Conservation (phyloP, 2,797 vertebrate genomes). For the Enteromius trimaculatus region DNA sequence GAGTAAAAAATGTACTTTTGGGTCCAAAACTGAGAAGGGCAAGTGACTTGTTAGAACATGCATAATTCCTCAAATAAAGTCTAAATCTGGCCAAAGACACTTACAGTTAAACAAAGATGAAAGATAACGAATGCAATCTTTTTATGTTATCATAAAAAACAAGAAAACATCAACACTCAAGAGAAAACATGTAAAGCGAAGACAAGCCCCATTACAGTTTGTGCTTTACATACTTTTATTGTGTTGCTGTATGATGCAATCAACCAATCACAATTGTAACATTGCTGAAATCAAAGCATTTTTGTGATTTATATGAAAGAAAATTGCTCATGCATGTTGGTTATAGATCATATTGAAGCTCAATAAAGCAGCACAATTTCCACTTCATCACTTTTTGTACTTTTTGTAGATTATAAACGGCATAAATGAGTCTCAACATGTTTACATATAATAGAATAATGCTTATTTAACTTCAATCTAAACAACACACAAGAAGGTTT, state of each 20-base stretch:
- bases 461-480: not conserved
- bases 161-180: not conserved
- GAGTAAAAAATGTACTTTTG: not conserved
- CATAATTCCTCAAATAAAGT: not conserved
- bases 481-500: not conserved
- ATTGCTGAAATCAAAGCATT: not conserved
- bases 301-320: not conserved
- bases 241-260: not conserved
- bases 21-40: not conserved
- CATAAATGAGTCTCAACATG: not conserved
- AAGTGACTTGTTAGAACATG: constrained; percentile 12
- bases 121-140: not conserved
- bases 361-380: not conserved
- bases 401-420: not conserved
- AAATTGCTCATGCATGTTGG: not conserved
- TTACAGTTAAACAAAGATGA: not conserved
- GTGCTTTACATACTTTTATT: constrained; percentile 18
- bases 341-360: not conserved
- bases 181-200: not conserved
- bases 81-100: not conserved
- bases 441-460: not conserved
- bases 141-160: constrained; percentile 11
- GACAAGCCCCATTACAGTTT: not conserved
- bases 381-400: not conserved
- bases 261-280: not conserved